Evolutionary conservation across 2,113 vertebrate species (phyloP).

Genomic region (Polyodon spathula): DNA sequence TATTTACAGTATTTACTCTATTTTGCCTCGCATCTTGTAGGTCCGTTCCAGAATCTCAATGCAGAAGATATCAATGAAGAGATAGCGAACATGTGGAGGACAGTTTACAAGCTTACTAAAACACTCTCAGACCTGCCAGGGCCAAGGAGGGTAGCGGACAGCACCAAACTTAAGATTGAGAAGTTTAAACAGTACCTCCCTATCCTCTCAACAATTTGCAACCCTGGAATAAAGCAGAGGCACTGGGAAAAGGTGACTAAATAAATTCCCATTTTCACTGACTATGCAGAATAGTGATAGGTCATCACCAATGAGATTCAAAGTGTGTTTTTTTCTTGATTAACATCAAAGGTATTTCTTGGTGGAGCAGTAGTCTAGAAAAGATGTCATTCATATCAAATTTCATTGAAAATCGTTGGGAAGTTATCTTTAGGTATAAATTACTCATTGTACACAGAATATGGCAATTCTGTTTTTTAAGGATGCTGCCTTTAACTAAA

Average conservation of each 20-base stretch:
- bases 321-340: no score
- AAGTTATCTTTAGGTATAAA: no score
- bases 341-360: no score
- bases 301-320: conserved; percentile 6
- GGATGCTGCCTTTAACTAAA: no score
- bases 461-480: no score
- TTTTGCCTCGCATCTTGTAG: conserved; percentile 38
- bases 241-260: conserved; percentile 77
- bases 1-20: not conserved
- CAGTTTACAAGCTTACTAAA: conserved; percentile 68
- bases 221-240: conserved; percentile 73
- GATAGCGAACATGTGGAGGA: conserved; percentile 72
- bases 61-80: conserved; percentile 71
- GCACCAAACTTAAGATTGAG: conserved; percentile 63
- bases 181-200: conserved; percentile 77
- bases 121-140: conserved; percentile 52
- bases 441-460: no score
- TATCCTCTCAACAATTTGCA: conserved; percentile 69
- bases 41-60: conserved; percentile 60
- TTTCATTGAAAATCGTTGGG: no score
- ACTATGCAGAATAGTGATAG: not conserved
- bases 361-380: no score
- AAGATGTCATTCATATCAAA: no score
- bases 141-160: conserved; percentile 63
- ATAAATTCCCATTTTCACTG: not conserved